Conservation (phyloP, 2,888 invertebrate species). For the Cancer borealis region DNA sequence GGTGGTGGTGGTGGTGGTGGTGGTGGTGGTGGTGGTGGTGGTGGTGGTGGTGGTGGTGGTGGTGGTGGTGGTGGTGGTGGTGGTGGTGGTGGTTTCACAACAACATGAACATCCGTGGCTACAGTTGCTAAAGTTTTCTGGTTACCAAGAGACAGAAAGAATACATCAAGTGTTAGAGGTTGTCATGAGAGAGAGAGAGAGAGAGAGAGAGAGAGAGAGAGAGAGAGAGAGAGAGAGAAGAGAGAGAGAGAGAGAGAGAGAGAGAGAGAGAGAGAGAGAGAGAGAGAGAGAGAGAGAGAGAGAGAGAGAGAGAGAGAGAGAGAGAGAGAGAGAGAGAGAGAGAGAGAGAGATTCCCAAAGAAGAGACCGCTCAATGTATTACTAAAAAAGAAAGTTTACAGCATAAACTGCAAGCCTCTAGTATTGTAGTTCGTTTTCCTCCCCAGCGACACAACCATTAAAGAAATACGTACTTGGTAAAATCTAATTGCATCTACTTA, state of each 20-base stretch:
- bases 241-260: not conserved
- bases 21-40: constrained; percentile 3
- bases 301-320: constrained; percentile 26
- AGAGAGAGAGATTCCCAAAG: too few species aligned
- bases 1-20: constrained; percentile 15
- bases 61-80: not conserved
- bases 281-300: constrained; percentile 29
- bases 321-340: not conserved
- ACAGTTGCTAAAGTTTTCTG: not conserved
- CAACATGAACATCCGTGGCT: not conserved
- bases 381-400: not conserved
- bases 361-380: too few species aligned
- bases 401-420: not conserved
- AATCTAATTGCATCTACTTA: not conserved
- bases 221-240: constrained; percentile 29
- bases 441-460: not conserved
- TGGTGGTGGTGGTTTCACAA: not conserved
- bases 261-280: constrained; percentile 21
- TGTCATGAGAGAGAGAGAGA: not conserved
- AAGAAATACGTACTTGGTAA: constrained; percentile 8
- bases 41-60: not conserved
- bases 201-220: constrained; percentile 25
- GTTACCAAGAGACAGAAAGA: not conserved
- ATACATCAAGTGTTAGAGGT: not conserved
- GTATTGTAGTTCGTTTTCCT: too few species aligned